Base-by-base conservation (phyloP, 2,888 invertebrate genomes). In the Eremobia ochroleuca region DNA sequence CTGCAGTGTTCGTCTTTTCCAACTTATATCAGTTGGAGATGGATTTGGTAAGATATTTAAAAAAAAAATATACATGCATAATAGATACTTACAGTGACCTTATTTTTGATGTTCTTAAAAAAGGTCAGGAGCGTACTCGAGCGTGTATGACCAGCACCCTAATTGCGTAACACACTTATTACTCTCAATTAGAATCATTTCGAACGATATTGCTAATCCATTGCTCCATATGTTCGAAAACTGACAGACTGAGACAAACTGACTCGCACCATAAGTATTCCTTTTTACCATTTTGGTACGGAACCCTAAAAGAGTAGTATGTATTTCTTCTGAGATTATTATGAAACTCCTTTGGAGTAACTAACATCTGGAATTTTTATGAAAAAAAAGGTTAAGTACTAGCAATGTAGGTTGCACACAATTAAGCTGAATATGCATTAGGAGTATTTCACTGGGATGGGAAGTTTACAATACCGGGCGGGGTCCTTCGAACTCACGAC, bases 1-100 rank as follows among this genome's bases (percentile, higher is more conserved):
- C 99, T 0, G 99, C 99, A n/a, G 98, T 99, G 0, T 99, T 99
- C 93, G 99, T 99, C 5, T 99, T 99, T 94, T 99, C 99, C 1
- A 97, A 98, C 62, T 98, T 99, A 85, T 99, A 99, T 93, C 98
- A 98, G 86, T 94, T 99, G 73, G 99, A 99, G 92, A 97, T 98
- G 77, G 99, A 99, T 95, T 96, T 99, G 97, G 99, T 99, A 93
- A 96, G 97, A 70, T 2, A 49, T 40, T 46, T 79, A 31, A 11
- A n/a, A 5, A 34, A 62, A 28, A 37, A 18, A 46, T 18, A 21
- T 46, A 46, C 18, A 21, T 46, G 21, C 1, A 18, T 18, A 46
- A 15, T 46, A 5, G 2, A 1, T 46, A 46, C 6, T 40, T n/a
- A 40, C 6, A 18, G 18, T 46, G 15, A 46, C 18, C 46, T 18